Conservation (phyloP, 2,797 vertebrate genomes). For the Microchirus variegatus region DNA sequence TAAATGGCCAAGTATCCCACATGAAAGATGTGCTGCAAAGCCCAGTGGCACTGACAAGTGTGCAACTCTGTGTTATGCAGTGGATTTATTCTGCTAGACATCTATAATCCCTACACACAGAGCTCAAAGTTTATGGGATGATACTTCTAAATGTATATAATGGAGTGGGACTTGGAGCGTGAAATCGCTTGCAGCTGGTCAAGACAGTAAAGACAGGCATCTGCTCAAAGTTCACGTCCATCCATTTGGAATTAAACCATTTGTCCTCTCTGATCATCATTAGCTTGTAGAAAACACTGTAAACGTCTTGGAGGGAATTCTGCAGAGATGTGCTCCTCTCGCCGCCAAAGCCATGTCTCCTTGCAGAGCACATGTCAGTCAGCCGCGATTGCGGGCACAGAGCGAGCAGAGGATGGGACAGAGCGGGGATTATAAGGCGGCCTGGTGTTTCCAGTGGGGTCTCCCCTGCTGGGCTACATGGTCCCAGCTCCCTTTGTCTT, state of each 20-base stretch:
- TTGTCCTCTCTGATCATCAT: conserved; percentile 46
- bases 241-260: conserved; percentile 41
- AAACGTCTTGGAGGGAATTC: conserved; percentile 7
- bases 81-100: conserved; percentile 24
- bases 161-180: conserved; percentile 22
- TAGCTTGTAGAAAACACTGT: conserved; percentile 14
- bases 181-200: conserved; percentile 49
- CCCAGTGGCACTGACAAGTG: conserved; percentile 25
- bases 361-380: conserved; percentile 59
- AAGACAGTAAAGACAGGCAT: conserved; percentile 24
- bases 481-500: conserved; percentile 83
- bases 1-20: not conserved
- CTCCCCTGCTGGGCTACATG: conserved; percentile 83
- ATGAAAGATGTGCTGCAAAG: conserved; percentile 14
- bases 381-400: conserved; percentile 56
- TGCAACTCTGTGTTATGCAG: conserved; percentile 4
- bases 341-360: conserved; percentile 31
- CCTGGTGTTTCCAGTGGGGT: conserved; percentile 78
- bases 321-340: conserved; percentile 39
- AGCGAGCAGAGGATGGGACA: conserved; percentile 72
- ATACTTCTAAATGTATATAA: conserved; percentile 8
- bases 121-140: not conserved
- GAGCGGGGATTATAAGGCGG: conserved; percentile 74
- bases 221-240: conserved; percentile 46
- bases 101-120: conserved; percentile 22